Base-by-base conservation (phyloP, 1,140 invertebrate genomes). In the Leguminivora glycinivorella region DNA sequence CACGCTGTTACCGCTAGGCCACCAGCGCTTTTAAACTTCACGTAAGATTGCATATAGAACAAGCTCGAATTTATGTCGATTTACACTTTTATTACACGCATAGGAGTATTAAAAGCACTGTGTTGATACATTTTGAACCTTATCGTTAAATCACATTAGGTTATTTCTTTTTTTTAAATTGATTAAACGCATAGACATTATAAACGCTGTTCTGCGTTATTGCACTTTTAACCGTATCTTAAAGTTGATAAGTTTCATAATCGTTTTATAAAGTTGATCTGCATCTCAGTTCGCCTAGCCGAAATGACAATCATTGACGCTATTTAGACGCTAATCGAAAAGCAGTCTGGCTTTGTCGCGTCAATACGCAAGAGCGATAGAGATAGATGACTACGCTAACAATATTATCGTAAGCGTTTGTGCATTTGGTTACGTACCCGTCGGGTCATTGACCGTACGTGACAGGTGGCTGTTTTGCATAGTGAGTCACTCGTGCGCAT, bases 401-500 rank as follows among this genome's bases (percentile, higher is more conserved):
- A n/a, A n/a, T n/a, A n/a, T n/a, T n/a, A n/a, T n/a, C n/a, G n/a
- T n/a, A n/a, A n/a, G n/a, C n/a, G n/a, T n/a, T n/a, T n/a, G n/a
- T n/a, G n/a, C n/a, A n/a, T n/a, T n/a, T n/a, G n/a, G n/a, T n/a
- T n/a, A n/a, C n/a, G n/a, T n/a, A n/a, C n/a, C n/a, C n/a, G n/a
- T n/a, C n/a, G 56, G 25, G 9, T 58, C 56, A 9, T 63, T 29
- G 58, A 63, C 58, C 58, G 4, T 5, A 63, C 58, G 58, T 63
- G 58, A 31, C 58, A 63, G 58, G 58, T 63, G 58, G 31, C 58
- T 9, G 26, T 63, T 63, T 63, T 63, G 58, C 58, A 63, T 63
- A 29, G 58, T 63, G 58, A 63, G 25, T 63, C 58, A 63, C 56
- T 63, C 17, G 22, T 9, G 1, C 17, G 26, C 3, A 26, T 63